A percentile compares a stretch with the other conserved stretches of the same genome.
phyloP scores from a whole-genome alignment of 1,140 invertebrate genomes.

The Ericerus pela region DNA sequence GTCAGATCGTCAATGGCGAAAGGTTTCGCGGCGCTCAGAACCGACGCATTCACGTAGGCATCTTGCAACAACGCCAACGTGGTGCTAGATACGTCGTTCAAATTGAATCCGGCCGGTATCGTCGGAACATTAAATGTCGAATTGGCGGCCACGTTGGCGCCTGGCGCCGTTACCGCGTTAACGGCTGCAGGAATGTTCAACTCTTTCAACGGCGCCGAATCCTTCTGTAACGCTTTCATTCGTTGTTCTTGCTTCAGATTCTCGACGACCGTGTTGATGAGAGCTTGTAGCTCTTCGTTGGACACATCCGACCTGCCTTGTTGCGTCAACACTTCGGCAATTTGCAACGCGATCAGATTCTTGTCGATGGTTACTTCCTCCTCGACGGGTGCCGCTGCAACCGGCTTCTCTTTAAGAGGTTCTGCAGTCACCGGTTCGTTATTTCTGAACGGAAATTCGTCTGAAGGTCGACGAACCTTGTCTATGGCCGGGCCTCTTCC shows the following conservation, averaged over 20 bases:
- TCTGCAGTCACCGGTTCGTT: constrained; percentile 27
- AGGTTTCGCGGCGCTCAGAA: background rate
- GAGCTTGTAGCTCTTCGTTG: constrained; percentile 52
- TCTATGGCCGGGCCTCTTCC: no score
- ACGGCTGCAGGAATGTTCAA: background rate
- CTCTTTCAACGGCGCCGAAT: constrained; percentile 7
- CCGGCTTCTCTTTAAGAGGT: constrained; percentile 23
- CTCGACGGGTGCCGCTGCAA: constrained; percentile 45
- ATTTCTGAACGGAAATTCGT: constrained; percentile 2
- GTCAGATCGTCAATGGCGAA: constrained; percentile 52
- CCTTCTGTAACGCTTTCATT: constrained; percentile 20
- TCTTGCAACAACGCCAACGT: constrained; percentile 1
- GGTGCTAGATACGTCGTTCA: background rate
- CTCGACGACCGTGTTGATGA: constrained; percentile 57
- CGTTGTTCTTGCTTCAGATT: constrained; percentile 39
- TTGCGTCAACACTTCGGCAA: constrained; percentile 53
- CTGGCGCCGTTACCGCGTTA: background rate
- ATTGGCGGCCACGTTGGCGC: background rate
- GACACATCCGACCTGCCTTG: constrained; percentile 63
- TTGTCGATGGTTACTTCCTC: constrained; percentile 52
- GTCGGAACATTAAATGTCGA: background rate
- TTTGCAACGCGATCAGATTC: constrained; percentile 55
- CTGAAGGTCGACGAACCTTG: background rate
- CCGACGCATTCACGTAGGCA: constrained; percentile 1
- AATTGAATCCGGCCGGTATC: background rate